Conservation (phyloP, 1,140 invertebrate species). For the Nasonia vitripennis region DNA sequence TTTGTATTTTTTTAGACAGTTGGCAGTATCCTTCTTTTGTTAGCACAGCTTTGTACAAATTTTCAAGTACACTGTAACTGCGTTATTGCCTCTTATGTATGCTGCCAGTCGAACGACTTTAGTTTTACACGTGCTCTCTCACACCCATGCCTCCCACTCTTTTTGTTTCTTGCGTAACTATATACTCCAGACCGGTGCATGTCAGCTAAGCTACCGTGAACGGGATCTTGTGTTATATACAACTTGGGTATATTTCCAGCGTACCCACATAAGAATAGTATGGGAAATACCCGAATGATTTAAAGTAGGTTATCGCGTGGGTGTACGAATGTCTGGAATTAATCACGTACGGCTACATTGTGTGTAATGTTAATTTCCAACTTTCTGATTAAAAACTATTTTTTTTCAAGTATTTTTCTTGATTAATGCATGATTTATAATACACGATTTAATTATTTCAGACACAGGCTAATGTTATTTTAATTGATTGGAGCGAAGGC, state of each 20-base stretch:
- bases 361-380: no score
- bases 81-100: background rate
- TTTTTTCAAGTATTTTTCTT: no score
- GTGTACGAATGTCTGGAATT: no score
- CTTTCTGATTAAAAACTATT: no score
- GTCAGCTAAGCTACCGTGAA: no score
- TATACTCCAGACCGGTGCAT: background rate
- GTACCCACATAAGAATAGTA: background rate
- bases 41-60: no score
- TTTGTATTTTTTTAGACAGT: no score
- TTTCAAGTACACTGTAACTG: background rate
- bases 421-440: background rate
- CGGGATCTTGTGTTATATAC: background rate
- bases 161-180: background rate
- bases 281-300: background rate
- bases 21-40: no score
- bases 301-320: no score
- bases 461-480: constrained; percentile 41
- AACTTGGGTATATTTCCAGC: background rate
- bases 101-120: background rate
- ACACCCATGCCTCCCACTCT: background rate
- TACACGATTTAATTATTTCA: constrained; percentile 4
- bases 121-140: background rate
- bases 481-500: constrained; percentile 44
- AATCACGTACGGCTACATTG: no score